Conservation (phyloP, 2,113 vertebrate species). For the Corythaixoides concolor region DNA sequence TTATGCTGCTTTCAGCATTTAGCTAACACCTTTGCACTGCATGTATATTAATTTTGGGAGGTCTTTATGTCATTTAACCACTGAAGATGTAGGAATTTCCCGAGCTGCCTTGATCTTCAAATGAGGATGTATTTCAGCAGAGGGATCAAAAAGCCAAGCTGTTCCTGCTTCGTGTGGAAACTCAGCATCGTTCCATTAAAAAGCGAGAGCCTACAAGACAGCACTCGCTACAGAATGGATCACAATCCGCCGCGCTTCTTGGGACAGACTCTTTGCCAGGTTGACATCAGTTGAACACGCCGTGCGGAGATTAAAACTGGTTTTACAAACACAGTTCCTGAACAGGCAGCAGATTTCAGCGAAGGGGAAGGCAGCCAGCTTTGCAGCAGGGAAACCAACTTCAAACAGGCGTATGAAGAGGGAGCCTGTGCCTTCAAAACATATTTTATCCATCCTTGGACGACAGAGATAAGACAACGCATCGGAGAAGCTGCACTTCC, state of each 20-base stretch:
- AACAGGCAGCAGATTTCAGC: neutral
- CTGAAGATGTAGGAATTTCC: slow-evolving; percentile 1
- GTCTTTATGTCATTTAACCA: neutral
- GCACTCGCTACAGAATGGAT: neutral
- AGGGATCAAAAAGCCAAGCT: slow-evolving; percentile 3
- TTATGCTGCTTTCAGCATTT: neutral
- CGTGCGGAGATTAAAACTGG: neutral
- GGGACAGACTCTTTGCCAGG: neutral
- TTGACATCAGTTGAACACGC: neutral
- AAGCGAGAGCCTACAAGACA: neutral
- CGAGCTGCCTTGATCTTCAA: neutral
- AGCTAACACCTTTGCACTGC: neutral
- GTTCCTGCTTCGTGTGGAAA: neutral
- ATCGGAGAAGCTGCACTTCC: neutral
- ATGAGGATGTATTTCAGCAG: neutral
- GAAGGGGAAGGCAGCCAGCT: neutral
- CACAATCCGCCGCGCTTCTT: neutral
- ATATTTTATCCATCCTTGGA: neutral
- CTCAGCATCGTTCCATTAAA: neutral
- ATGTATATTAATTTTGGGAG: neutral
- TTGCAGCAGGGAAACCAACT: neutral
- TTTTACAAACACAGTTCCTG: neutral
- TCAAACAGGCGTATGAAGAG: neutral
- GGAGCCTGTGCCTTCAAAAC: neutral
- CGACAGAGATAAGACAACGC: neutral